Base-by-base conservation (phyloP, 2,888 invertebrate genomes). In the Amorpha juglandis region DNA sequence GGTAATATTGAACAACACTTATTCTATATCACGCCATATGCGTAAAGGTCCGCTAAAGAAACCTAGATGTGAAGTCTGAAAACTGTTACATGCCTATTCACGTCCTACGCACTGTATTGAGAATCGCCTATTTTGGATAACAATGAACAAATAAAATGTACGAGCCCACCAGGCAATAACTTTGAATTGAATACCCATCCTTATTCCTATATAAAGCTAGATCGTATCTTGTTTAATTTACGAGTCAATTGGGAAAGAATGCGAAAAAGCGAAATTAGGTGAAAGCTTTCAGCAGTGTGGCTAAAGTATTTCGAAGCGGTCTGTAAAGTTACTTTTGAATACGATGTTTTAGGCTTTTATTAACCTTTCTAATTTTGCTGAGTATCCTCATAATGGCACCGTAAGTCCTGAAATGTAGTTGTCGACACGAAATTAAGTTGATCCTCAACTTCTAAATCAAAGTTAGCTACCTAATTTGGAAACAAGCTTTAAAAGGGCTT, bases 271-370 rank as follows among this genome's bases (percentile, higher is more conserved):
- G 58, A 58, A 58, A 58, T 58, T 58, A 58, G 42, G 58, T 58
- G 42, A 42, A 58, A 58, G 58, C 58, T 58, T 58, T 58, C 58
- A 58, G 42, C 58, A 38, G 58, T 19, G 38, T 19, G 38, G 58
- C 19, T 58, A 42, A 70, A 71, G 68, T 66, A 63, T 70, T 67
- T 70, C 52, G 50, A 64, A 66, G 66, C 62, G 55, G 67, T 71
- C 69, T 68, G 70, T 68, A 63, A 70, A 74, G 73, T 77, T 72
- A 72, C 74, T 71, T 72, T 70, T 71, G 68, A 65, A 74, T 73
- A 75, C 74, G 74, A 71, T 75, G 72, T 76, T 78, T 75, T 71
- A 70, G 68, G 70, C 68, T 73, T 68, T 75, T 69, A 75, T 74
- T 71, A 71, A 71, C 65, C 69, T 71, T 72, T 68, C 70, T 72